Conservation (phyloP, 2,113 vertebrate genomes). For the Centropristis striata region DNA sequence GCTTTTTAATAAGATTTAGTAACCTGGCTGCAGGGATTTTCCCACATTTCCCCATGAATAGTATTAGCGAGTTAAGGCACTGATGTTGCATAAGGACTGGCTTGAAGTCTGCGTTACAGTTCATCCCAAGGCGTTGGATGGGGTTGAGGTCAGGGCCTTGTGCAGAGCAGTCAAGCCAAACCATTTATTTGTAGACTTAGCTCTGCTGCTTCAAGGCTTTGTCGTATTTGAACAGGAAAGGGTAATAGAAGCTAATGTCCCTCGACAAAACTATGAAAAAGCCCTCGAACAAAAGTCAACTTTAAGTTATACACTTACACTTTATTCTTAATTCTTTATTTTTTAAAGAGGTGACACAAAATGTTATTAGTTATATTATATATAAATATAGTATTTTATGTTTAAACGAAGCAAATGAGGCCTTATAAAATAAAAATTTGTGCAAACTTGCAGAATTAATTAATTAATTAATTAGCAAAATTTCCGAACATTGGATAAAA, state of each 20-base stretch:
- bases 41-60: background rate
- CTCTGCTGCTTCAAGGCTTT: background rate
- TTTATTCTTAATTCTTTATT: too few species aligned
- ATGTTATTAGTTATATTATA: too few species aligned
- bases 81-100: background rate
- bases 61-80: background rate
- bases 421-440: too few species aligned
- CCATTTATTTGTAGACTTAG: background rate
- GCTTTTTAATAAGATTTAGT: background rate
- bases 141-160: background rate
- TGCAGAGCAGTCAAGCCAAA: background rate
- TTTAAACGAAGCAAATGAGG: too few species aligned
- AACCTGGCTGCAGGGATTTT: background rate
- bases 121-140: background rate
- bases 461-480: too few species aligned
- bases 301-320: too few species aligned
- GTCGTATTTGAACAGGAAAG: conserved; percentile 10
- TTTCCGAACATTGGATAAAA: too few species aligned
- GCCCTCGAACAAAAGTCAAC: background rate
- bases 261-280: background rate
- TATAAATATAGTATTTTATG: too few species aligned
- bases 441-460: too few species aligned
- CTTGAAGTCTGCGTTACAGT: background rate
- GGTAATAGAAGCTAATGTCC: background rate
- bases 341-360: too few species aligned